Evolutionary conservation across 2,113 vertebrate species (phyloP).

Genomic region (Piprites chloris): DNA sequence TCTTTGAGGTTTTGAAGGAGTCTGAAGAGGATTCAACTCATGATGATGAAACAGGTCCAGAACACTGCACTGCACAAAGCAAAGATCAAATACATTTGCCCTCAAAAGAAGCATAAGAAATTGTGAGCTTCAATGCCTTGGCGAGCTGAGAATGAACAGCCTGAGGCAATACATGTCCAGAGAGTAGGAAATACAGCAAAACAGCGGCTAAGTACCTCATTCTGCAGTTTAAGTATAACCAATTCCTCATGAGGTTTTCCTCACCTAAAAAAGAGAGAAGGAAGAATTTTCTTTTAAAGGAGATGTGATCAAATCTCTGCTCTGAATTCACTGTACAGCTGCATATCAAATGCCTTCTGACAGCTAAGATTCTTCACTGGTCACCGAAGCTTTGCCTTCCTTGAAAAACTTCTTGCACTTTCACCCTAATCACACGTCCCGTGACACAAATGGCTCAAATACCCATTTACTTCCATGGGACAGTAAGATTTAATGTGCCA

Average conservation of each 20-base stretch:
- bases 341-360: background rate
- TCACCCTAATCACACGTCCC: background rate
- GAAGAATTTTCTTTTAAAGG: background rate
- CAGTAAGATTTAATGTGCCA: background rate
- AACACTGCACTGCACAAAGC: background rate
- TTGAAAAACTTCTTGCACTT: background rate
- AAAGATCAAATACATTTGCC: conserved; percentile 40
- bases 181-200: background rate
- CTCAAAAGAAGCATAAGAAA: conserved; percentile 23
- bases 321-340: background rate
- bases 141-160: conserved; percentile 24
- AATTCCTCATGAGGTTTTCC: background rate
- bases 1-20: background rate
- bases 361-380: background rate
- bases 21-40: conserved; percentile 19
- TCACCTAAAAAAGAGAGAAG: background rate
- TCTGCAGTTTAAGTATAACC: background rate
- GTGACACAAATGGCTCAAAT: background rate
- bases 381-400: background rate
- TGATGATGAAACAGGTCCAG: conserved; percentile 10
- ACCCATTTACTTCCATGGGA: background rate
- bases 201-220: background rate
- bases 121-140: background rate
- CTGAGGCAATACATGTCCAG: conserved; percentile 44
- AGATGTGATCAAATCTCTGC: background rate